phyloP scores from a whole-genome alignment of 2,113 vertebrate genomes.

The Pangasianodon gigas region DNA sequence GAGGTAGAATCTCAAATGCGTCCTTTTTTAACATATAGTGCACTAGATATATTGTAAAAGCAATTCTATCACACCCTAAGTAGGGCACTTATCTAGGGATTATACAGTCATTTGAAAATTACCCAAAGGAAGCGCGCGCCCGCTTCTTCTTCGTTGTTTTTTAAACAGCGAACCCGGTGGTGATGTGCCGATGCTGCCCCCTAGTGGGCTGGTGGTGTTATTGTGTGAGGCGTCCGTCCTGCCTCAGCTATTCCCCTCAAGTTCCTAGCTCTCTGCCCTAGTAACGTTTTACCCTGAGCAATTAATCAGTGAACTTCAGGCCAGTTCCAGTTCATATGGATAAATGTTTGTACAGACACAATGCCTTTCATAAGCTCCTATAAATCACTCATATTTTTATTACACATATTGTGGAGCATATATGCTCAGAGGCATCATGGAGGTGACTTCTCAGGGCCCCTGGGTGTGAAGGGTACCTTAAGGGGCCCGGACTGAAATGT shows the following conservation, averaged over 20 bases:
- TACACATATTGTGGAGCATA: background rate
- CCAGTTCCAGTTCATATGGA: background rate
- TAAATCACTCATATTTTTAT: background rate
- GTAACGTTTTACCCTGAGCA: background rate
- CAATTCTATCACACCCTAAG: background rate
- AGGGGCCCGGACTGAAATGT: background rate
- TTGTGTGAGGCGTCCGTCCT: background rate
- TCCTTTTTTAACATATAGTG: background rate
- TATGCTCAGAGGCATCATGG: background rate
- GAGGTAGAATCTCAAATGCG: background rate
- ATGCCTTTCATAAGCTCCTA: background rate
- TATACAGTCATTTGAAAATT: background rate
- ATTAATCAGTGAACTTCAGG: background rate
- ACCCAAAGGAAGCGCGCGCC: background rate
- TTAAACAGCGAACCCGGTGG: background rate
- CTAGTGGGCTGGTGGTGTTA: background rate
- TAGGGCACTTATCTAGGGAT: background rate
- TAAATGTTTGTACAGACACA: background rate
- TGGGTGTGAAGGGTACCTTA: background rate
- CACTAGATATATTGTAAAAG: background rate
- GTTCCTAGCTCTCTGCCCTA: background rate
- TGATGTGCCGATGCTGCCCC: background rate
- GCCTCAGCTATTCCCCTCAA: background rate
- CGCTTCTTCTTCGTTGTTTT: background rate
- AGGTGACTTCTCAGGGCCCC: background rate